Evolutionary conservation across 2,797 vertebrate genomes (phyloP).

Genomic region (Vipera latastei): DNA sequence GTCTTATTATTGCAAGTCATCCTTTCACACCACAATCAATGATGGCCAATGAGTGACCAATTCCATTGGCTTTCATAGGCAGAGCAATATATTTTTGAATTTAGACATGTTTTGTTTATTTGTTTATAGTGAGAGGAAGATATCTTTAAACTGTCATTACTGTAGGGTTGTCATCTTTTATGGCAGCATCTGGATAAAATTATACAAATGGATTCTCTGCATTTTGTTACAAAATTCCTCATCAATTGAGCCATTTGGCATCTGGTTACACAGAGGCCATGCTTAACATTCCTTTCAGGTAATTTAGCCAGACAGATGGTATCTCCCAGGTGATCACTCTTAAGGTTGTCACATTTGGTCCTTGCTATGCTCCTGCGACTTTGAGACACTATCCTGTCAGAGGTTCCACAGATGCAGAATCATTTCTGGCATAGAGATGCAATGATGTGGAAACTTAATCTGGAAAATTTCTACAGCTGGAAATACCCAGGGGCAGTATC

Average conservation of each 20-base stretch:
- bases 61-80: not conserved
- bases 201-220: not conserved
- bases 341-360: not conserved
- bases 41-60: not conserved
- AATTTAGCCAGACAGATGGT: not conserved
- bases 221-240: conserved; percentile 6
- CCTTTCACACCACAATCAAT: not conserved
- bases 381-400: not conserved
- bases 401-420: not conserved
- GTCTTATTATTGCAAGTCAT: not conserved
- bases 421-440: not conserved
- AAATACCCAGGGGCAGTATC: not conserved
- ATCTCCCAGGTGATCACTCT: not conserved
- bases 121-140: not conserved
- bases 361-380: not conserved
- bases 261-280: not conserved
- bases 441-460: not conserved
- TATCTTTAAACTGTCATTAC: not conserved
- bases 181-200: conserved; percentile 12
- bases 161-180: not conserved
- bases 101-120: not conserved
- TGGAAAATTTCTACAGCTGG: not conserved
- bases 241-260: conserved; percentile 2
- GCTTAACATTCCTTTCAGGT: not conserved
- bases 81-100: not conserved